Percentiles rank a stretch among this genome's conserved stretches.
Evolutionary conservation across 2,113 vertebrate genomes (phyloP).

Genomic region (Ondatra zibethicus): DNA sequence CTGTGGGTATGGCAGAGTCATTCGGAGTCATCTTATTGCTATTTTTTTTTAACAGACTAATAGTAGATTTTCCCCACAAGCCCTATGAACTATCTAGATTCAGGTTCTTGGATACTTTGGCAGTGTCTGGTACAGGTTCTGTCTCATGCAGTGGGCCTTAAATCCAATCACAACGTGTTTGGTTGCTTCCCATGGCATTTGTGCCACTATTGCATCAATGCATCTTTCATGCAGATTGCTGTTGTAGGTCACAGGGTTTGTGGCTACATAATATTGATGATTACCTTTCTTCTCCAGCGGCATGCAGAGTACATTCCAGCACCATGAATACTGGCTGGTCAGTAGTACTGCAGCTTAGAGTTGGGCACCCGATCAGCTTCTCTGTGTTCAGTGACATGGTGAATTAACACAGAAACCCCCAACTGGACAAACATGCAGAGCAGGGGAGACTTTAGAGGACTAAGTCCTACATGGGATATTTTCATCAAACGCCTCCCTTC

Average conservation of each 20-base stretch:
- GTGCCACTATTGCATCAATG: neutral
- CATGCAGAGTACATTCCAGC: neutral
- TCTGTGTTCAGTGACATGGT: no score
- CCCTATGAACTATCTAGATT: neutral
- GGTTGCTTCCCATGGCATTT: neutral
- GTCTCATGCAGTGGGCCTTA: neutral
- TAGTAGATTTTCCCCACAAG: neutral
- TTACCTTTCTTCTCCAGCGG: neutral
- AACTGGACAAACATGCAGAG: neutral
- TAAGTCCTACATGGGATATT: neutral
- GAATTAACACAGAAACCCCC: neutral
- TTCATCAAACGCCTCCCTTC: neutral
- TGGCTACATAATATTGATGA: rapidly evolving
- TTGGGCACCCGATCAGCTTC: neutral
- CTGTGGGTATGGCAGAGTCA: neutral
- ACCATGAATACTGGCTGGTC: neutral
- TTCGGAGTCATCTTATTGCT: neutral
- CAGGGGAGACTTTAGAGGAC: neutral
- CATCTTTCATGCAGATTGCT: neutral
- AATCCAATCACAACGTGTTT: neutral
- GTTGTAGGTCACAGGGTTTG: no score
- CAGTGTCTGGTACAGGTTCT: neutral
- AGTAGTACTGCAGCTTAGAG: neutral
- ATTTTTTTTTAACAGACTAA: neutral
- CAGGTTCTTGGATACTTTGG: neutral